Evolutionary conservation across 2,113 vertebrate species (phyloP), one percentile per base, ranked within the genome.

Genomic region (Aspiorhynchus laticeps): DNA sequence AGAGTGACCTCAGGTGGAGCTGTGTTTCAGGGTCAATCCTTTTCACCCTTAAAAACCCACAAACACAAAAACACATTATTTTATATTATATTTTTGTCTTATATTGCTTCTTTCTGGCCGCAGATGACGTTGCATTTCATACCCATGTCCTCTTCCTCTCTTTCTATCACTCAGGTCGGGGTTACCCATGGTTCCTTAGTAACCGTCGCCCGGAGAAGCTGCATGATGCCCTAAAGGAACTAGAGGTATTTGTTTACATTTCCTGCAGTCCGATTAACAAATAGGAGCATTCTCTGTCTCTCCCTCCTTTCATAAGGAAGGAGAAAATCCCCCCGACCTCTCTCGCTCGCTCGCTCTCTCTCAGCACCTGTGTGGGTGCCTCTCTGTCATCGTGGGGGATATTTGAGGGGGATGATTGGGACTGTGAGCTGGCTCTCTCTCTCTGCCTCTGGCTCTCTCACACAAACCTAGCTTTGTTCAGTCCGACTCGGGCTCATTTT

Each of bases 341-440:
- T 80, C 76, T 82, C 88, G 85, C 10, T 41, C n/a, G n/a, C 51
- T 53, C 19, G 17, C 93, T 86, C 91, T 93, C 93, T 93, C 91
- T 94, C 93, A 94, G 93, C 93, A 92, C 94, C 91, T 94, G 92
- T 92, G 91, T 94, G 76, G 91, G 92, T 92, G 85, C 87, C 88
- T 94, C 96, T 95, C 95, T 98, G 97, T 98, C 97, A 98, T 91
- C 97, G 95, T 93, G 91, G 95, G 96, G 97, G 96, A 97, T 97
- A 98, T 97, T 97, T 95, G 94, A 95, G 95, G 96, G 86, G 88
- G 93, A 94, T 95, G 86, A 89, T 92, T 85, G 92, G 88, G 94
- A 88, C 92, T 93, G 95, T 93, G 92, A 93, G 96, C 95, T 95
- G 94, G 91, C 88, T 80, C 71, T 59, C 82, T 79, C 87, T 85